These are phyloP conservation scores for Spisula subtruncata DNA, from an alignment of 2,888 invertebrate species.

Conservation along the genomic window DNA sequence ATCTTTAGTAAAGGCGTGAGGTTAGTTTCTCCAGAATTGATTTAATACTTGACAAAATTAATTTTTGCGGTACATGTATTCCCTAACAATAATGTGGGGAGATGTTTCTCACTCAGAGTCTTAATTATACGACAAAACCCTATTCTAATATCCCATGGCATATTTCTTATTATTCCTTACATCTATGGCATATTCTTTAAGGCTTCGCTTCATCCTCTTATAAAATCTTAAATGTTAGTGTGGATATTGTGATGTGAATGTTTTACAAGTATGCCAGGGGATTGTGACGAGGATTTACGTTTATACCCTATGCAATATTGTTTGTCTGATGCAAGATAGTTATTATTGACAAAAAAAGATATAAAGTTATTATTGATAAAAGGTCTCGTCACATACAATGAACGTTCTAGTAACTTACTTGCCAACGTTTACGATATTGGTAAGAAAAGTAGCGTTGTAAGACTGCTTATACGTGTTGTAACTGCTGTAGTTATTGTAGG, in stretches of 20 bases:
- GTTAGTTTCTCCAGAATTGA: slow-evolving; percentile 3
- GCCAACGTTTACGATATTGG: slow-evolving; percentile 3
- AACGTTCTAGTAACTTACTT: neutral
- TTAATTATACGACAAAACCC: slow-evolving; percentile 23
- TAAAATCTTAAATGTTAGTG: neutral
- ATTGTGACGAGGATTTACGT: neutral
- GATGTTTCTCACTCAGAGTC: neutral
- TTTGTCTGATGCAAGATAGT: neutral
- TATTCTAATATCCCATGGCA: slow-evolving; percentile 1
- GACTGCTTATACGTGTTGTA: neutral
- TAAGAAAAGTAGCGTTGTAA: slow-evolving; percentile 19
- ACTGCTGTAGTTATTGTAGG: neutral
- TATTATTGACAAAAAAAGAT: too few species aligned
- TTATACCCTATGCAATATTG: neutral
- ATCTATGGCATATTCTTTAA: slow-evolving; percentile 8
- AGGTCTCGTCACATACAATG: slow-evolving; percentile 17
- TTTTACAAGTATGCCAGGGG: neutral
- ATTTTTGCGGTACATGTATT: neutral
- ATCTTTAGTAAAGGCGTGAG: slow-evolving; percentile 3
- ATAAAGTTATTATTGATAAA: slow-evolving; percentile 29
- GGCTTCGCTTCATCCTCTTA: neutral
- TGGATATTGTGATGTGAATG: neutral
- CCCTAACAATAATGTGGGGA: neutral
- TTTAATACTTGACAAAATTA: slow-evolving; percentile 16
- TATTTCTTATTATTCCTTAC: neutral